phyloP scores from a whole-genome alignment of 1,140 invertebrate species.

The Rhopalosiphum padi region DNA sequence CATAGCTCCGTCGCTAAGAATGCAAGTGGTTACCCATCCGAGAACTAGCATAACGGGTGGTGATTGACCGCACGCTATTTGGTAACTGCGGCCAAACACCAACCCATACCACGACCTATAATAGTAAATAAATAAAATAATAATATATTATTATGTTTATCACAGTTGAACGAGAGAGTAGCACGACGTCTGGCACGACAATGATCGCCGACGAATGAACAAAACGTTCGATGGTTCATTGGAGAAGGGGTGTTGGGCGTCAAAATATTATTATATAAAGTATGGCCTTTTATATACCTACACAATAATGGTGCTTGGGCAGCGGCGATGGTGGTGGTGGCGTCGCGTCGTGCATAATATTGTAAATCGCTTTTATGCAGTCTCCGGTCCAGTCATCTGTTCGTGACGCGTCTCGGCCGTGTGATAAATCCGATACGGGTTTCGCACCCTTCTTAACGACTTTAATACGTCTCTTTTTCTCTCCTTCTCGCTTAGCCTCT shows the following conservation, averaged over 20 bases:
- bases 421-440: constrained; percentile 46
- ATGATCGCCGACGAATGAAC: not conserved
- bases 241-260: no score
- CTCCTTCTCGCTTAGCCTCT: not conserved
- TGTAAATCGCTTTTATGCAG: constrained; percentile 50
- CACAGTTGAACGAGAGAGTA: not conserved
- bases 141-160: not conserved
- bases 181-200: not conserved
- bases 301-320: not conserved
- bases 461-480: not conserved
- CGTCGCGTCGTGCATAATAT: constrained; percentile 20
- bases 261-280: not conserved
- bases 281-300: not conserved
- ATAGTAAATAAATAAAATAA: not conserved
- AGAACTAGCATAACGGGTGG: no score
- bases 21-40: no score
- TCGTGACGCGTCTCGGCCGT: constrained; percentile 40
- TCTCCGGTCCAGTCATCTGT: constrained; percentile 20
- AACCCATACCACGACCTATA: no score
- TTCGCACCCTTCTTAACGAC: constrained; percentile 45
- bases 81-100: no score
- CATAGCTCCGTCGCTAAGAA: no score
- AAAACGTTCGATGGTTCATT: not conserved
- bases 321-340: not conserved
- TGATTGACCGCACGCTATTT: no score